phyloP scores from a whole-genome alignment of 2,797 vertebrate genomes.

The Delichon dasypus region DNA sequence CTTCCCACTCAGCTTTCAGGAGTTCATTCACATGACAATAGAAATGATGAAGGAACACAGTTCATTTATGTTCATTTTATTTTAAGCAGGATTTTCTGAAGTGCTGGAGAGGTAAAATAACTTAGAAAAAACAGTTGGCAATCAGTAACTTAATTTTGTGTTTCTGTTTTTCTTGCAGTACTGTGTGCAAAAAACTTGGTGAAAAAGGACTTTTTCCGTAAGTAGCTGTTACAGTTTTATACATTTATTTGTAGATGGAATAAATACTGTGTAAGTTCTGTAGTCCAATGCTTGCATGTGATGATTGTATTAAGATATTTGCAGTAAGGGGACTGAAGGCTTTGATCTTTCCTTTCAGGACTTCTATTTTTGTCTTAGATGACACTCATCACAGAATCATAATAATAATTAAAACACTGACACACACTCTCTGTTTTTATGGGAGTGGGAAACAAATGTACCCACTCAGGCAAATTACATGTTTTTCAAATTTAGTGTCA shows the following conservation, averaged over 20 bases:
- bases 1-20: conserved; percentile 3
- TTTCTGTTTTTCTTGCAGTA: conserved; percentile 83
- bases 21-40: not conserved
- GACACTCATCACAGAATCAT: not conserved
- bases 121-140: not conserved
- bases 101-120: not conserved
- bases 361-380: not conserved
- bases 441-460: not conserved
- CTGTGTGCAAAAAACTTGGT: conserved; percentile 97
- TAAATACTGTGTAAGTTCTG: not conserved
- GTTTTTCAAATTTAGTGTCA: not conserved
- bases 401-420: not conserved
- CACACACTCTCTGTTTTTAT: not conserved
- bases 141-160: conserved; percentile 29
- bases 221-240: conserved; percentile 76
- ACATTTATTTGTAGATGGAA: not conserved
- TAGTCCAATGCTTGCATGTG: not conserved
- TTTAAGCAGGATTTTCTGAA: not conserved
- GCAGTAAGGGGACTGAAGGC: not conserved
- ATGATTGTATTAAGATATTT: not conserved
- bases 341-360: not conserved
- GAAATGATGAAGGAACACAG: not conserved
- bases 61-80: not conserved
- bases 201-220: conserved; percentile 99
- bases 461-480: not conserved